A percentile compares a stretch with the other conserved stretches of the same genome.
Evolutionary conservation across 2,113 vertebrate genomes (phyloP).

Genomic region (Lampris incognitus): DNA sequence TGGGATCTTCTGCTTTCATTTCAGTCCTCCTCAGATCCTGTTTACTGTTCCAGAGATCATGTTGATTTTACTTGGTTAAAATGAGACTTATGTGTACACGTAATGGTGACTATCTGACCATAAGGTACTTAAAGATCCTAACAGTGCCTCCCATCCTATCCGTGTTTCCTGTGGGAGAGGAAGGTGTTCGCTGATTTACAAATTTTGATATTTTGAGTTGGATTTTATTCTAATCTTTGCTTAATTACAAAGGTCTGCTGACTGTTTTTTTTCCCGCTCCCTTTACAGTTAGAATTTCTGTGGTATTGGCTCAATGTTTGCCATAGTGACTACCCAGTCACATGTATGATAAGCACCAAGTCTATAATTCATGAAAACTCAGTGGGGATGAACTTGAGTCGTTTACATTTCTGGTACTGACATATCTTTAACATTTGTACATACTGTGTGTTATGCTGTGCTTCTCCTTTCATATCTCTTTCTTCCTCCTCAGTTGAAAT

Average conservation of each 20-base stretch:
- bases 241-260: not conserved
- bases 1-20: not conserved
- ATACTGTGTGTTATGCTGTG: not conserved
- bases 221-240: not conserved
- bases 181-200: not conserved
- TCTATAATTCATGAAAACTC: not conserved
- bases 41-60: not conserved
- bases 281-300: conserved; percentile 14
- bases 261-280: conserved; percentile 25
- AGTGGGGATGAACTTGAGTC: not conserved
- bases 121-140: conserved; percentile 40
- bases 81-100: conserved; percentile 20
- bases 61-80: not conserved
- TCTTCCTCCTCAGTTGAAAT: conserved; percentile 36
- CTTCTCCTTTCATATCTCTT: not conserved
- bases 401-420: conserved; percentile 48
- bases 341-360: too few species aligned
- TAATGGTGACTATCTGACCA: conserved; percentile 10
- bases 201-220: not conserved
- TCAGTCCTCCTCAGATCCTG: conserved; percentile 12
- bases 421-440: conserved; percentile 15
- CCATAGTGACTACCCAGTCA: not conserved
- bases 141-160: not conserved
- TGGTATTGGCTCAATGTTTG: not conserved
- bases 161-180: not conserved